Percentiles rank a stretch among this genome's conserved stretches.
Evolutionary conservation across 2,113 vertebrate species (phyloP).

Genomic region (Macrotus californicus): DNA sequence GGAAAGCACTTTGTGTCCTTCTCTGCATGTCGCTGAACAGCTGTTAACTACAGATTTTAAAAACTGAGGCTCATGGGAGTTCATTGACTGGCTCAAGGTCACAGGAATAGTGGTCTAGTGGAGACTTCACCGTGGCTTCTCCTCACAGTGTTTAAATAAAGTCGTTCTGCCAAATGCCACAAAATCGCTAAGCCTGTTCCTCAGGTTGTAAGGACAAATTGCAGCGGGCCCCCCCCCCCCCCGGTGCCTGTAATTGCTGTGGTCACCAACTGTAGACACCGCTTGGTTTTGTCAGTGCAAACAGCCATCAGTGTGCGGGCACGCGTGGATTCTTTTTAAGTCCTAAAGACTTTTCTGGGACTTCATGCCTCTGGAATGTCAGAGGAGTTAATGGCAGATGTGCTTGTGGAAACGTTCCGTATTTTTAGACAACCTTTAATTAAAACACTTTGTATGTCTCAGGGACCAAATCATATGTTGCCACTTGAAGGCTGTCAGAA

Average conservation of each 20-base stretch:
- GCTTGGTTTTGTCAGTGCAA: neutral
- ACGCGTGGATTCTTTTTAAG: conserved; percentile 6
- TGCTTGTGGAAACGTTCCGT: conserved; percentile 80
- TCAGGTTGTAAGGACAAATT: conserved; percentile 11
- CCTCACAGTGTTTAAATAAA: neutral
- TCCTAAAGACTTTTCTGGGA: conserved; percentile 69
- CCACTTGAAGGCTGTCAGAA: conserved; percentile 85
- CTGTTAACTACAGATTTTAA: neutral
- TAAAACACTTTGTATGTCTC: conserved; percentile 83
- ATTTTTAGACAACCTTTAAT: conserved; percentile 89
- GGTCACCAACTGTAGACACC: neutral
- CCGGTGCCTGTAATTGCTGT: neutral
- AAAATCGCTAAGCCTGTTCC: neutral
- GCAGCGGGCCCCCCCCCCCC: neutral
- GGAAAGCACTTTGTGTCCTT: accelerated
- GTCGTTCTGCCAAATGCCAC: conserved; percentile 8
- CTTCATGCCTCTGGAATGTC: conserved; percentile 72
- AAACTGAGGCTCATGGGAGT: neutral
- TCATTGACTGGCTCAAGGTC: neutral
- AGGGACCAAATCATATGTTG: conserved; percentile 85
- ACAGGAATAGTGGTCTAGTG: neutral
- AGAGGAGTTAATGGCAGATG: conserved; percentile 84
- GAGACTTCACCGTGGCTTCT: neutral
- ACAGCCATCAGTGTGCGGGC: neutral
- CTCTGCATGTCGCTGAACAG: too few species aligned